phyloP scores from a whole-genome alignment of 2,113 vertebrate genomes.

The Atrichornis clamosus region DNA sequence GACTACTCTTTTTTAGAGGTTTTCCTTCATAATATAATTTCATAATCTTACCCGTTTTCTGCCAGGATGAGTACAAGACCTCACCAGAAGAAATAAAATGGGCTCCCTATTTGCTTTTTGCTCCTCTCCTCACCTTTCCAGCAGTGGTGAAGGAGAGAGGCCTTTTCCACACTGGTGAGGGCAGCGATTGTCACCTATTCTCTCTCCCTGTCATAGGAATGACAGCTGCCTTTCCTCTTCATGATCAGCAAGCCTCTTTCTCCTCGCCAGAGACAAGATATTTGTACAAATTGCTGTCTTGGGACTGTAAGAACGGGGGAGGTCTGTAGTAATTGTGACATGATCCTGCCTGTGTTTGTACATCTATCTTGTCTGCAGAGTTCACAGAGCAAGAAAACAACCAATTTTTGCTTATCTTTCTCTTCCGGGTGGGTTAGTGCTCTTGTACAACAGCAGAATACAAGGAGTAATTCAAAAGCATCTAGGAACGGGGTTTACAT shows the following conservation, averaged over 20 bases:
- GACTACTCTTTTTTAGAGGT: background rate
- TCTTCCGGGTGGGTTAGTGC: background rate
- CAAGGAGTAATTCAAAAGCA: background rate
- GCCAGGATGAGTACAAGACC: background rate
- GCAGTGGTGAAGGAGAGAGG: background rate
- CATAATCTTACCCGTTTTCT: background rate
- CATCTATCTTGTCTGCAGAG: background rate
- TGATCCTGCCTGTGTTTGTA: background rate
- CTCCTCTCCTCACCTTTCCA: background rate
- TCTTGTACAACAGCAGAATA: background rate
- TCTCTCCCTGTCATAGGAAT: background rate
- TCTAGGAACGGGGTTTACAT: background rate
- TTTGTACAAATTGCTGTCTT: background rate
- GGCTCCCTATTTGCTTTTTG: background rate
- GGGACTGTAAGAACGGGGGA: background rate
- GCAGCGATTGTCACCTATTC: background rate
- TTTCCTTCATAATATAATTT: background rate
- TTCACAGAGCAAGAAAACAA: background rate
- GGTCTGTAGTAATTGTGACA: accelerated
- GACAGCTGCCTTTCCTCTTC: background rate
- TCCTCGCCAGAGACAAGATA: background rate
- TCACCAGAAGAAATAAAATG: background rate
- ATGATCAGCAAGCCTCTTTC: background rate
- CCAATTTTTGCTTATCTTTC: background rate
- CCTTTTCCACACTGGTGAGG: accelerated